These are phyloP conservation scores for Orbicella faveolata DNA, from an alignment of 64 coral and sea anemone species.

Conservation along the genomic window DNA sequence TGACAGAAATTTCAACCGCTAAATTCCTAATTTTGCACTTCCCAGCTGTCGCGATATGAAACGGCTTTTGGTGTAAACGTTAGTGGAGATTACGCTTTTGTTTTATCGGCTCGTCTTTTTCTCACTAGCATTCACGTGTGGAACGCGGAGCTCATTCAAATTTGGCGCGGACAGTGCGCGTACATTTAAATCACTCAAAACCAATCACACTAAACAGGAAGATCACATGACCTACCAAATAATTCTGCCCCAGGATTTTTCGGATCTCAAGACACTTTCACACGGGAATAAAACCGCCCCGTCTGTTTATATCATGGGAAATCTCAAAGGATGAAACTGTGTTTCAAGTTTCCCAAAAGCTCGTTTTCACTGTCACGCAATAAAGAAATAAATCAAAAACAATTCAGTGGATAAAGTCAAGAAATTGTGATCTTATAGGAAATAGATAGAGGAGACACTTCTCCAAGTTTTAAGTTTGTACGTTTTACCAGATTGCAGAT, in stretches of 20 bases:
- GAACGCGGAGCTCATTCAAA: constrained; percentile 19
- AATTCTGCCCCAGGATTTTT: not conserved
- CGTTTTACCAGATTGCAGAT: too few species aligned
- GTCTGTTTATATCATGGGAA: too few species aligned
- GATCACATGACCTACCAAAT: constrained; percentile 15
- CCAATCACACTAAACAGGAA: constrained; percentile 17
- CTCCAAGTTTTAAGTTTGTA: too few species aligned
- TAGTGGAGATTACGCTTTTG: constrained; percentile 33
- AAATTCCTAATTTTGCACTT: constrained; percentile 23
- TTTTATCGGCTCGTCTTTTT: constrained; percentile 20
- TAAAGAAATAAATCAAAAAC: too few species aligned
- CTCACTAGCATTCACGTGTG: constrained; percentile 7
- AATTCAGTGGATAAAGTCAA: too few species aligned
- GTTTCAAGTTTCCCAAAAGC: too few species aligned
- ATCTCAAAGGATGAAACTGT: too few species aligned
- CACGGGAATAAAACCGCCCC: not conserved
- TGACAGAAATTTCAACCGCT: not conserved
- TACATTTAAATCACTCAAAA: constrained; percentile 16
- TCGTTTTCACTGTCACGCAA: too few species aligned
- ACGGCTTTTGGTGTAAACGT: constrained; percentile 21
- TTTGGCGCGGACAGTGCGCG: constrained; percentile 18
- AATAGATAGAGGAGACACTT: too few species aligned
- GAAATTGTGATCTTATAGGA: too few species aligned
- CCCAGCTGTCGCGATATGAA: constrained; percentile 24
- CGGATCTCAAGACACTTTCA: not conserved